These are phyloP conservation scores for Papilio polytes DNA, from an alignment of 1,140 invertebrate species.

Conservation along the genomic window DNA sequence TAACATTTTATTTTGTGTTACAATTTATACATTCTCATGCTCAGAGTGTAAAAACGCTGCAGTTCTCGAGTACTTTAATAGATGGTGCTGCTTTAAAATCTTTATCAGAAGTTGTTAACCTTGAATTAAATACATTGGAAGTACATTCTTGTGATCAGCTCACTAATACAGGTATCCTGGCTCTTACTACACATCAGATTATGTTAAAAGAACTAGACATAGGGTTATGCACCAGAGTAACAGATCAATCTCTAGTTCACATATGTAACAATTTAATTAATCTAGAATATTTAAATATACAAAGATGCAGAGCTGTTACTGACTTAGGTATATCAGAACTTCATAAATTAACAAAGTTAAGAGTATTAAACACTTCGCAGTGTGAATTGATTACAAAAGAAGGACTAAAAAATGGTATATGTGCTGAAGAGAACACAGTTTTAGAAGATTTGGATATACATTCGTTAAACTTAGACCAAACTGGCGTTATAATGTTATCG, in stretches of 20 bases:
- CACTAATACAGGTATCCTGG: slow-evolving; percentile 85
- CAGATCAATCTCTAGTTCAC: slow-evolving; percentile 85
- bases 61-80: slow-evolving; percentile 87
- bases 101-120: slow-evolving; percentile 81
- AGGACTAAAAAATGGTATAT: slow-evolving; percentile 85
- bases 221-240: slow-evolving; percentile 86
- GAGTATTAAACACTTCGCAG: slow-evolving; percentile 86
- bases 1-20: slow-evolving; percentile 88
- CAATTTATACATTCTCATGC: slow-evolving; percentile 84
- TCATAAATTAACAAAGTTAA: slow-evolving; percentile 83
- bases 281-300: slow-evolving; percentile 84
- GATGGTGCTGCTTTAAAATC: slow-evolving; percentile 85
- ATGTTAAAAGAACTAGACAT: slow-evolving; percentile 85
- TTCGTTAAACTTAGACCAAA: slow-evolving; percentile 86
- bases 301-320: slow-evolving; percentile 86
- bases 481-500: slow-evolving; percentile 84
- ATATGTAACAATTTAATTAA: slow-evolving; percentile 85
- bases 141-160: slow-evolving; percentile 87
- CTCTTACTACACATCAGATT: slow-evolving; percentile 85
- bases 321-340: slow-evolving; percentile 85
- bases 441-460: slow-evolving; percentile 85
- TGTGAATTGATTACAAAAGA: slow-evolving; percentile 86
- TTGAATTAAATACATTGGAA: slow-evolving; percentile 85
- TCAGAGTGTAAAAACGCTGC: slow-evolving; percentile 84
- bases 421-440: slow-evolving; percentile 71